Base-by-base conservation (phyloP, 1,140 invertebrate species). In the Atta cephalotes region DNA sequence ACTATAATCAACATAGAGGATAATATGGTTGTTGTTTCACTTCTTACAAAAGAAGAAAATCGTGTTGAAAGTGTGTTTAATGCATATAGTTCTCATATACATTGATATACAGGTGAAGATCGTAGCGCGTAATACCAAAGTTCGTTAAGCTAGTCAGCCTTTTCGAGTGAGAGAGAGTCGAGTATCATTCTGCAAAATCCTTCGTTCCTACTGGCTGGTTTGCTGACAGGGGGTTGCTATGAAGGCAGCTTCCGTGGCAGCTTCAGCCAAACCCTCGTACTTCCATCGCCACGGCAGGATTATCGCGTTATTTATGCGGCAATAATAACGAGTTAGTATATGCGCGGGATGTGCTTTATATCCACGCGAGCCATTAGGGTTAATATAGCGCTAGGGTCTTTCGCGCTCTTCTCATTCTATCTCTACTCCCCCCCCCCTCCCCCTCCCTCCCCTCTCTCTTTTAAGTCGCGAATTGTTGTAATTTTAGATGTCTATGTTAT, bases 241-340 rank as follows among this genome's bases (percentile, higher is more conserved):
- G 80, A 86, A 68, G 53, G 77, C 77, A 62, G 85, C 85, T 81
- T 51, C 70, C 63, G 68, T 51, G 62, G 63, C 63, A 63, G 86
- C 56, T 85, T 60, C 81, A 63, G 85, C 21, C 85, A 78, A 87
- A 87, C 86, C 78, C 81, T 78, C 85, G 87, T 88, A 85, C 91
- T 92, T 93, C 92, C 92, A 93, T 94, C 94, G 92, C 92, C 92
- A 93, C 90, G 88, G 82, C 88, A 84, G 93, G 94, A 95, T 95
- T 95, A 95, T 95, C 95, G 91, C 92, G 94, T 95, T 95, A 95
- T 95, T 95, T 95, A 95, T 95, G 93, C 93, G 92, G 93, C 92
- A 94, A 95, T 95, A 95, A 95, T 95, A 95, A 95, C 94, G 94
- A 95, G 93, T 94, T 94, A 94, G 93, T 93, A 87, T 95, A 95